phyloP scores from a whole-genome alignment of 2,113 vertebrate genomes.

The Odocoileus virginianus region DNA sequence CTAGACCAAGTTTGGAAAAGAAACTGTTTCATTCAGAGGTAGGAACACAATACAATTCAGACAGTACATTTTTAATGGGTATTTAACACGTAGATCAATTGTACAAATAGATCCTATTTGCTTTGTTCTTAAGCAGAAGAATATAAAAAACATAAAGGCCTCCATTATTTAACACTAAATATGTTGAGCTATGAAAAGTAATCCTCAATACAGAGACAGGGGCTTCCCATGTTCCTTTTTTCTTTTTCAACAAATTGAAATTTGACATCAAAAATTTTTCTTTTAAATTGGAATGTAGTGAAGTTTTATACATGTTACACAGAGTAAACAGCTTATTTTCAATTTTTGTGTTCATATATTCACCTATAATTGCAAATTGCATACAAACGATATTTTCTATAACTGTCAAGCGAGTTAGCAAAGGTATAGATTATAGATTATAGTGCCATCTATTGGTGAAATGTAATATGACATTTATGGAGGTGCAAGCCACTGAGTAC shows the following conservation, averaged over 20 bases:
- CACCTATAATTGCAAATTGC: neutral
- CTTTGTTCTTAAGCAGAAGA: neutral
- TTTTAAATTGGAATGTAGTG: neutral
- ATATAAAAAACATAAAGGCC: neutral
- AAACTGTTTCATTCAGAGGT: neutral
- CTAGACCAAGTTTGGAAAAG: neutral
- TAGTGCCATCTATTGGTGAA: conserved; percentile 9
- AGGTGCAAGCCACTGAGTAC: neutral
- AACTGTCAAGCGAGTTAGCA: neutral
- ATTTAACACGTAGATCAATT: neutral
- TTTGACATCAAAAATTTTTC: neutral
- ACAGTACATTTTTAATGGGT: neutral
- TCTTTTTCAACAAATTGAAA: neutral
- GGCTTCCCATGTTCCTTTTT: neutral
- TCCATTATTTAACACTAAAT: neutral
- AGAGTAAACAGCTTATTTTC: neutral
- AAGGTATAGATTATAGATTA: neutral
- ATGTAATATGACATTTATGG: neutral
- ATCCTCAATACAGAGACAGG: neutral
- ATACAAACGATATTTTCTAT: neutral
- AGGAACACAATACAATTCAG: neutral
- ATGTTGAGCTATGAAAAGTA: neutral
- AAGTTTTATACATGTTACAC: neutral
- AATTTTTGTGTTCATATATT: neutral
- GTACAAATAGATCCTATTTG: neutral